Evolutionary conservation across 2,797 vertebrate genomes (phyloP).

Genomic region (Sebastes oblongus): DNA sequence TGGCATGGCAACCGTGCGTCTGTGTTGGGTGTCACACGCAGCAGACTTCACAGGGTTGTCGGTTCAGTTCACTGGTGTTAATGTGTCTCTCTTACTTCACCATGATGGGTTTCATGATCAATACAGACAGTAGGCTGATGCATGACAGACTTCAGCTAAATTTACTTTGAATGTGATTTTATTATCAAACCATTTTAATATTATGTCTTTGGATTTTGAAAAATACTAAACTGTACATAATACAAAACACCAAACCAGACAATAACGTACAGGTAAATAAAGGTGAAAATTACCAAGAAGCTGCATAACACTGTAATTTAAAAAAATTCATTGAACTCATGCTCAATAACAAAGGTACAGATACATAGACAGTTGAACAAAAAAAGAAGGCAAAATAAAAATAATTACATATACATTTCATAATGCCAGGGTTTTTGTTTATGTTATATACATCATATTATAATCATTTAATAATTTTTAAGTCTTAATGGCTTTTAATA

Average conservation of each 20-base stretch:
- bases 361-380: too few relatives aligned
- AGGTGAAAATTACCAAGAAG: neutral
- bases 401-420: too few relatives aligned
- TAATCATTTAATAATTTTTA: too few relatives aligned
- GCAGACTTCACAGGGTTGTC: neutral
- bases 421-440: too few relatives aligned
- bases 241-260: neutral
- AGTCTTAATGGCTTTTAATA: too few relatives aligned
- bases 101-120: neutral
- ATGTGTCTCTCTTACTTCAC: neutral
- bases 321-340: too few relatives aligned
- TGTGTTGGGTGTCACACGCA: constrained; percentile 46
- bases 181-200: neutral
- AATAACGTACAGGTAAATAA: neutral
- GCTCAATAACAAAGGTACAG: too few relatives aligned
- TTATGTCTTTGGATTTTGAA: neutral
- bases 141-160: neutral
- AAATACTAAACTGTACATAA: neutral
- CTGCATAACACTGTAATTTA: neutral
- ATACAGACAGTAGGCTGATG: neutral
- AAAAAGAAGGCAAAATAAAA: too few relatives aligned
- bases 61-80: neutral
- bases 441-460: too few relatives aligned
- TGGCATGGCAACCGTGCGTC: constrained; percentile 62
- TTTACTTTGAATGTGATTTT: neutral